Evolutionary conservation across 2,888 invertebrate genomes (phyloP).

Genomic region (Trichopoda pennipes): DNA sequence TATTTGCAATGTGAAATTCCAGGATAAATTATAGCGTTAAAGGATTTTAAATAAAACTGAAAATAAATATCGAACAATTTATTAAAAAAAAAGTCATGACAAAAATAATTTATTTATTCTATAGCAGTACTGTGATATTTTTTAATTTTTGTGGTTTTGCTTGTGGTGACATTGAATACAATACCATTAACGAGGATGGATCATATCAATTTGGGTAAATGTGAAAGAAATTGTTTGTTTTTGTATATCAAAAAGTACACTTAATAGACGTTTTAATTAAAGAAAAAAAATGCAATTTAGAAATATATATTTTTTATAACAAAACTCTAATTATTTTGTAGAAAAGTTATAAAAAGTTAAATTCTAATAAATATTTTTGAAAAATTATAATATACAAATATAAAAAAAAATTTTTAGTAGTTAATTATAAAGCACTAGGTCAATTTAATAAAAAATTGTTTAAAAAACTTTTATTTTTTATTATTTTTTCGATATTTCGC

Average conservation of each 20-base stretch:
- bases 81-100: constrained; percentile 17
- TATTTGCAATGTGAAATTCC: constrained; percentile 41
- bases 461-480: too few relatives aligned
- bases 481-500: too few relatives aligned
- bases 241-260: not conserved
- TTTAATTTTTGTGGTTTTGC: constrained; percentile 45
- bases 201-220: constrained; percentile 87
- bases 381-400: too few relatives aligned
- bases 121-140: constrained; percentile 47
- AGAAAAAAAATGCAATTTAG: too few relatives aligned
- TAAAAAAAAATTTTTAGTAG: too few relatives aligned
- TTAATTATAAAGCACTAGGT: too few relatives aligned
- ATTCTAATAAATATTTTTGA: too few relatives aligned
- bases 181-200: constrained; percentile 86
- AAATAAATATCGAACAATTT: not conserved
- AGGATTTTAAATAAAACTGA: constrained; percentile 1
- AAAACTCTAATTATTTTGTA: too few relatives aligned
- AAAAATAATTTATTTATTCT: constrained; percentile 13
- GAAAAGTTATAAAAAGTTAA: too few relatives aligned
- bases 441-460: too few relatives aligned
- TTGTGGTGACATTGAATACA: constrained; percentile 82
- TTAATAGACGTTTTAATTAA: not conserved
- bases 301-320: too few relatives aligned
- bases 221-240: constrained; percentile 7
- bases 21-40: constrained; percentile 34